These are phyloP conservation scores for Pogonocichla stellata DNA, from an alignment of 2,113 vertebrate genomes.

Conservation along the genomic window DNA sequence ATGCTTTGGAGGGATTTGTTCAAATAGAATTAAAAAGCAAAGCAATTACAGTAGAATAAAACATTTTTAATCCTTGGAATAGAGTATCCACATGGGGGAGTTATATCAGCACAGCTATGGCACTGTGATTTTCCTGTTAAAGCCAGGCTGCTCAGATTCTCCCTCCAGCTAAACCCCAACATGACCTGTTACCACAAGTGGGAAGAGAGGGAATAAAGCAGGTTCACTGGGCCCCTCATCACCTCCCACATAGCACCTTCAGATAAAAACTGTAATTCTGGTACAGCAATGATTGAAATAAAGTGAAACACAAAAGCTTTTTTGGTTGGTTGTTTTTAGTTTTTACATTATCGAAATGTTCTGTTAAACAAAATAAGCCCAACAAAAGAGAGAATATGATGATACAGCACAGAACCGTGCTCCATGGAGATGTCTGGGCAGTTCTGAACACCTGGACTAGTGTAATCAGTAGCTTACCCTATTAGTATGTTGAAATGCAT, in stretches of 20 bases:
- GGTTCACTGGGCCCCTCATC: neutral
- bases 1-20: neutral
- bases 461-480: constrained; percentile 19
- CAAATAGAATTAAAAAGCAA: neutral
- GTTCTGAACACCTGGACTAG: constrained; percentile 31
- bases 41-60: constrained; percentile 7
- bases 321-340: neutral
- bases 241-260: constrained; percentile 12
- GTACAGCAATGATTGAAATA: constrained; percentile 15
- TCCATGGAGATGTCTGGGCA: constrained; percentile 20
- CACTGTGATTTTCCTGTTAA: constrained; percentile 24
- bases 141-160: neutral
- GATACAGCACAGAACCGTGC: neutral
- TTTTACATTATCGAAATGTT: neutral
- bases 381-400: constrained; percentile 14
- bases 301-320: neutral
- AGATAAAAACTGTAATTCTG: constrained; percentile 27
- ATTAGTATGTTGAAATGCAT: constrained; percentile 7
- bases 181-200: constrained; percentile 19
- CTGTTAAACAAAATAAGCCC: constrained; percentile 8
- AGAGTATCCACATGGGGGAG: constrained; percentile 56
- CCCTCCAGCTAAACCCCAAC: neutral
- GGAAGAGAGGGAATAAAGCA: constrained; percentile 32
- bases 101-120: constrained; percentile 32
- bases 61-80: neutral